These are phyloP conservation scores for Penaeus indicus DNA, from an alignment of 1,140 invertebrate species.

Conservation along the genomic window DNA sequence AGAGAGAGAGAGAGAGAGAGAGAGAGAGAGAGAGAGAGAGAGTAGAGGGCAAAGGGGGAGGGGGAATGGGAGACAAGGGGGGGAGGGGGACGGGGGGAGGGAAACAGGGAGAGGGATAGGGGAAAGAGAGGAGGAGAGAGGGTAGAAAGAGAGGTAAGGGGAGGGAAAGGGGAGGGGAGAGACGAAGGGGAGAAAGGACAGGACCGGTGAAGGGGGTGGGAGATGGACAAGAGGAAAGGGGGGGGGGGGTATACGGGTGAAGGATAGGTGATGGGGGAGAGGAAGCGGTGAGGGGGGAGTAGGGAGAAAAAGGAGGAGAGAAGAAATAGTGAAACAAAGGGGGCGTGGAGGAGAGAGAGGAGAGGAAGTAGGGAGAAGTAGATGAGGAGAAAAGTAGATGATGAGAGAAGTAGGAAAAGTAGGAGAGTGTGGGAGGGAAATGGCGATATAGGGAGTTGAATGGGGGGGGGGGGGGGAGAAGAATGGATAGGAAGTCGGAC, in stretches of 20 bases:
- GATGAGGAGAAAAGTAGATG: neutral
- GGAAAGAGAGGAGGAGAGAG: neutral
- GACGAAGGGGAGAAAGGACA: no score
- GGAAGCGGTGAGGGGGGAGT: no score
- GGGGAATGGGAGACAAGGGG: no score
- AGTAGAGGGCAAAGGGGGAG: no score
- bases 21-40: no score
- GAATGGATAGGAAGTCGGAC: neutral
- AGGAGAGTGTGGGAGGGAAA: conserved; percentile 4
- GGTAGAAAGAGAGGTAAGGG: neutral
- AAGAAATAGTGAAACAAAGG: neutral
- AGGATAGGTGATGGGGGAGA: neutral
- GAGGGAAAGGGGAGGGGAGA: no score
- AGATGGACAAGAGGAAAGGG: neutral
- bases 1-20: no score
- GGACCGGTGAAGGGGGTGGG: neutral
- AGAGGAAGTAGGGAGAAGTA: neutral
- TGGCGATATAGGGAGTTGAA: neutral
- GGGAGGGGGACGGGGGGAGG: neutral
- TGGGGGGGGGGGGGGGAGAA: neutral
- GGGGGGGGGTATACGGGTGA: neutral
- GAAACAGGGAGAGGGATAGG: neutral
- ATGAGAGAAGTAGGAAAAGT: neutral
- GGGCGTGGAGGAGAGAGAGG: neutral
- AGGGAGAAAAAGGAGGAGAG: neutral